Conservation (phyloP, 2,888 invertebrate species). For the Scaptomyza tumidula region DNA sequence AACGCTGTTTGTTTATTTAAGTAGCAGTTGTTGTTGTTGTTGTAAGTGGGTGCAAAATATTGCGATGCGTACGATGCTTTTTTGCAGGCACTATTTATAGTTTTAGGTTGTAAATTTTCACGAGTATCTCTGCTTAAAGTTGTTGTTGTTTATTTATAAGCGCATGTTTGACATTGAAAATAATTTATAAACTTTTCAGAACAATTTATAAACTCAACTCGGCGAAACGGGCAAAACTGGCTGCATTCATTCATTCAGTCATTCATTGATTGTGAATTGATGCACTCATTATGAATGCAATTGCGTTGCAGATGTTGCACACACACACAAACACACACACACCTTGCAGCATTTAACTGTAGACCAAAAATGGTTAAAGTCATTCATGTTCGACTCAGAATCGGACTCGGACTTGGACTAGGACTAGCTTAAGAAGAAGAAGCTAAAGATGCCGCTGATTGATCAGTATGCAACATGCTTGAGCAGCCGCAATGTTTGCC, state of each 20-base stretch:
- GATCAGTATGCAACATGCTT: constrained; percentile 82
- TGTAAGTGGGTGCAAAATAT: constrained; percentile 19
- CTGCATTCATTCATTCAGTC: constrained; percentile 36
- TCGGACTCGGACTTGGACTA: neutral
- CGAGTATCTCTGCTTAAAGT: constrained; percentile 41
- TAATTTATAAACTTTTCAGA: constrained; percentile 79
- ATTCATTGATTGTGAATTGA: constrained; percentile 60
- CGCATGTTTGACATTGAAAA: constrained; percentile 81
- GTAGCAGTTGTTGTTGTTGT: constrained; percentile 16
- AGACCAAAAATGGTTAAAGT: constrained; percentile 82
- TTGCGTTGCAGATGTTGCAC: constrained; percentile 60
- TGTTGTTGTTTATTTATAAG: constrained; percentile 75
- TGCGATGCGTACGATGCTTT: constrained; percentile 32
- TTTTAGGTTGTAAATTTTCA: constrained; percentile 20
- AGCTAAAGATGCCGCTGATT: constrained; percentile 74
- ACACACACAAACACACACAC: constrained; percentile 2
- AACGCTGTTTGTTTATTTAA: constrained; percentile 67
- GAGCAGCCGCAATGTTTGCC: constrained; percentile 72
- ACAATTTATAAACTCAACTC: constrained; percentile 66
- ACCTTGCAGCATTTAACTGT: constrained; percentile 72
- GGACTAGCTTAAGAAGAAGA: neutral
- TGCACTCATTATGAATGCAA: constrained; percentile 76
- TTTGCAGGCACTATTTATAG: constrained; percentile 32
- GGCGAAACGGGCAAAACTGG: neutral
- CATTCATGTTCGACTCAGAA: constrained; percentile 64